Evolutionary conservation across 2,888 invertebrate genomes (phyloP).

Genomic region (Cepaea hortensis): DNA sequence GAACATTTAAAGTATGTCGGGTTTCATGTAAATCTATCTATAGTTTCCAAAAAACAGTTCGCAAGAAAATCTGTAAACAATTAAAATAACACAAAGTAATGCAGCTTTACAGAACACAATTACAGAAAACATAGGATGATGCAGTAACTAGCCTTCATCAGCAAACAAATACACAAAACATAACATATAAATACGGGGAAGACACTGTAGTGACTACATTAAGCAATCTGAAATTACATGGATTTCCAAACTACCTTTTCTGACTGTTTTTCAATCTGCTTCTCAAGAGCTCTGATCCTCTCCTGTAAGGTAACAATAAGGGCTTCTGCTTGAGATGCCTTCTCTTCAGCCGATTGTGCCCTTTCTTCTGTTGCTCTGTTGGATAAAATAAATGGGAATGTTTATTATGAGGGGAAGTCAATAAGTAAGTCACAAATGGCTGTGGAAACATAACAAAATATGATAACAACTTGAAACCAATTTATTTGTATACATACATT

Average conservation of each 20-base stretch:
- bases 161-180: too few species aligned
- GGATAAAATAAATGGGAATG: neutral
- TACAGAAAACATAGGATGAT: too few species aligned
- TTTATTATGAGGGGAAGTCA: neutral
- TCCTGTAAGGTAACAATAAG: constrained; percentile 65
- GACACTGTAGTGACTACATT: too few species aligned
- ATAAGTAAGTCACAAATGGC: neutral
- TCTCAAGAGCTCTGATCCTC: constrained; percentile 50
- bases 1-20: too few species aligned
- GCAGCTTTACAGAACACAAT: too few species aligned
- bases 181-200: too few species aligned
- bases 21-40: neutral
- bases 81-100: too few species aligned
- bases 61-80: neutral
- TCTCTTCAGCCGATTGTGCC: constrained; percentile 69
- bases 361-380: constrained; percentile 70
- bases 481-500: too few species aligned
- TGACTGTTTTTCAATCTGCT: constrained; percentile 29
- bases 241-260: constrained; percentile 11
- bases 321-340: constrained; percentile 62
- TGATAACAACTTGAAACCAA: too few species aligned
- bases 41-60: neutral
- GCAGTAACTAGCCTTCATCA: too few species aligned
- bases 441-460: too few species aligned
- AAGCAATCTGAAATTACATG: neutral